Conservation (phyloP, 2,797 vertebrate species). For the Scarus forsteni region DNA sequence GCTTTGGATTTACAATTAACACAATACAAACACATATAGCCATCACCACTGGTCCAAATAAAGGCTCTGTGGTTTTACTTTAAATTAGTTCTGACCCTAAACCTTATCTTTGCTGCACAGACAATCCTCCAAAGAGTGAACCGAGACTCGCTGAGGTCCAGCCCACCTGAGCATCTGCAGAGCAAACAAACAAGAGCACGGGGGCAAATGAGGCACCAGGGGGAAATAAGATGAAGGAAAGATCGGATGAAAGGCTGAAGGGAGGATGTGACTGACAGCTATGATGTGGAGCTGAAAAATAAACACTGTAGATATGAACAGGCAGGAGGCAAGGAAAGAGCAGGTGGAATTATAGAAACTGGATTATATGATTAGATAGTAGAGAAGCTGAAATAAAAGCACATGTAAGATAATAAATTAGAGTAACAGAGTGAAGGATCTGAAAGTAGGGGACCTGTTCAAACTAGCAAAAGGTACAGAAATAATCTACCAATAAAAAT, state of each 20-base stretch:
- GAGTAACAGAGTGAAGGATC: neutral
- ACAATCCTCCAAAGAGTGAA: constrained; percentile 49
- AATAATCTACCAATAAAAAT: too few species aligned
- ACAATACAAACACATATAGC: neutral
- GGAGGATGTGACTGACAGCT: constrained; percentile 59
- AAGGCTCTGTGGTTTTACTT: constrained; percentile 56
- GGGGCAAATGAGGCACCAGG: constrained; percentile 20
- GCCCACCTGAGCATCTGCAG: constrained; percentile 63
- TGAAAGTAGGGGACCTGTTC: too few species aligned
- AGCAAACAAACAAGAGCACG: constrained; percentile 41
- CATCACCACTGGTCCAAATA: constrained; percentile 41
- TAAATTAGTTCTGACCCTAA: constrained; percentile 69
- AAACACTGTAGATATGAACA: neutral
- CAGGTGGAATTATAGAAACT: neutral
- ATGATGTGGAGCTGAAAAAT: constrained; percentile 3
- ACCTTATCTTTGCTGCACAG: constrained; percentile 59
- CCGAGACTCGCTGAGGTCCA: constrained; percentile 59
- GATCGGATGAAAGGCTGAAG: constrained; percentile 32
- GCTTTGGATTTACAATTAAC: neutral
- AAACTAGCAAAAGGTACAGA: too few species aligned
- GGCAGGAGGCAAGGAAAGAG: neutral
- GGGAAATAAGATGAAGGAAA: constrained; percentile 26
- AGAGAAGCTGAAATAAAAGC: neutral
- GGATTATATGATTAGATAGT: neutral
- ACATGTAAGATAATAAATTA: neutral